phyloP scores from a whole-genome alignment of 2,113 vertebrate genomes.

The Microcebus lehilahytsara region DNA sequence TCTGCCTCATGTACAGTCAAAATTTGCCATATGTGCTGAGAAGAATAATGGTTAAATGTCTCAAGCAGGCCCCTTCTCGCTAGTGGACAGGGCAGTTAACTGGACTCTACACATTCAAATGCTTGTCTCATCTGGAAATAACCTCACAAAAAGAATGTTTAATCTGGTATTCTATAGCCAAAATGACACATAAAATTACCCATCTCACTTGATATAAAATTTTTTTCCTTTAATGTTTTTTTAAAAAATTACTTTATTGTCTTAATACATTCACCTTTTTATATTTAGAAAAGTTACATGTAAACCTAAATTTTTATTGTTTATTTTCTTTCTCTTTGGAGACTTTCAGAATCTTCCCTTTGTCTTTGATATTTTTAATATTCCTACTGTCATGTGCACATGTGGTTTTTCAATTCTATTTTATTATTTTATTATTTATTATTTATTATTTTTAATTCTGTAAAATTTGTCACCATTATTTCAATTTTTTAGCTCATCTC shows the following conservation, averaged over 20 bases:
- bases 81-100: neutral
- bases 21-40: neutral
- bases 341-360: neutral
- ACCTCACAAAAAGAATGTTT: neutral
- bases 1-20: neutral
- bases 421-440: neutral
- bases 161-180: neutral
- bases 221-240: neutral
- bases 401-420: neutral
- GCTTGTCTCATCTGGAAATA: neutral
- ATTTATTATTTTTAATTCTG: neutral
- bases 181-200: neutral
- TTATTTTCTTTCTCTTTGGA: neutral
- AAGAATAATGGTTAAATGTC: neutral
- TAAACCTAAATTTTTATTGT: neutral
- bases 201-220: neutral
- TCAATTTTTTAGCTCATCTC: neutral
- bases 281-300: neutral
- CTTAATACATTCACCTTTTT: neutral
- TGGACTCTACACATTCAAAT: neutral
- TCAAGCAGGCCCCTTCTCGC: neutral
- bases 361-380: constrained; percentile 10
- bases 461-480: neutral
- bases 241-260: neutral
- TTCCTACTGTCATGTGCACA: neutral